phyloP scores from a whole-genome alignment of 2,797 vertebrate genomes.

The Macropodus opercularis region DNA sequence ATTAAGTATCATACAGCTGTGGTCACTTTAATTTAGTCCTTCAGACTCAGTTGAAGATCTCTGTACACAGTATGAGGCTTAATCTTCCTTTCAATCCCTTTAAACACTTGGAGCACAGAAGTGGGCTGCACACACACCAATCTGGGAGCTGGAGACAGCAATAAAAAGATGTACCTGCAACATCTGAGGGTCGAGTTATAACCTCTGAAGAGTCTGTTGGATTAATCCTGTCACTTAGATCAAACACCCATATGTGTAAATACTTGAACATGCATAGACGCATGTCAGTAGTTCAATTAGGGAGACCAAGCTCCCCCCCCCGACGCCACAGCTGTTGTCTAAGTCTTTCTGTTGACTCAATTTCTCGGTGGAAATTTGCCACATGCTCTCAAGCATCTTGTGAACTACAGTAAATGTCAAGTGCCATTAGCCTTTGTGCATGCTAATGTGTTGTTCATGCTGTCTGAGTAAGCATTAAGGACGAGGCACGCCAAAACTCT shows the following conservation, averaged over 20 bases:
- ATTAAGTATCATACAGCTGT: neutral
- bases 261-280: conserved; percentile 2
- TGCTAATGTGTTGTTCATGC: conserved; percentile 69
- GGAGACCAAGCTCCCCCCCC: conserved; percentile 45
- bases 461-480: conserved; percentile 61
- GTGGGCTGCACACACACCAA: conserved; percentile 33
- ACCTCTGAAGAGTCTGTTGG: conserved; percentile 1
- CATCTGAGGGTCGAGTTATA: neutral
- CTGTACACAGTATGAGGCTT: too few species aligned
- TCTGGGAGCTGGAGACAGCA: conserved; percentile 23
- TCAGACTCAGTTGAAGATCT: conserved; percentile 53
- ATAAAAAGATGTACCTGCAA: neutral
- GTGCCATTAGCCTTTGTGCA: conserved; percentile 67
- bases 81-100: conserved; percentile 57
- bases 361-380: conserved; percentile 72
- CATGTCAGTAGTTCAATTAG: conserved; percentile 22
- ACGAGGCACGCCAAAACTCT: conserved; percentile 36
- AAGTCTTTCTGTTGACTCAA: conserved; percentile 65
- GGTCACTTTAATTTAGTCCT: too few species aligned
- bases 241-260: conserved; percentile 6
- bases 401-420: conserved; percentile 80
- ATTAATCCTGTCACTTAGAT: conserved; percentile 1
- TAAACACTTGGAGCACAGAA: conserved; percentile 32
- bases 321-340: conserved; percentile 65
- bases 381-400: conserved; percentile 73